Percentiles rank a stretch among this genome's conserved stretches.
Evolutionary conservation across 2,113 vertebrate genomes (phyloP).

Genomic region (Tychaedon coryphoeus): DNA sequence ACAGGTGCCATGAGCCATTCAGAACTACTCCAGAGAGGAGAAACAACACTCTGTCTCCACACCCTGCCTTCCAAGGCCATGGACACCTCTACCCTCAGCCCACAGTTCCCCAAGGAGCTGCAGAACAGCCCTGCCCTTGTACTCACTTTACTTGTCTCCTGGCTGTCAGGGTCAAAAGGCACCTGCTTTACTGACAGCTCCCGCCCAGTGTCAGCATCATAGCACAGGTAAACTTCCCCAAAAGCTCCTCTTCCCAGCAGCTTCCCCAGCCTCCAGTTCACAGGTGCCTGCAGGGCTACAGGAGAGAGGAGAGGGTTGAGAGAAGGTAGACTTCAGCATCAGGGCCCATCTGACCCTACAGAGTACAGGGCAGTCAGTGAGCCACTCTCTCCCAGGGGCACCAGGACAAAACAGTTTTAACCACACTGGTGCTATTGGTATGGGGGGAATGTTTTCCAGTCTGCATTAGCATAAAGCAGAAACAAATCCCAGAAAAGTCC

Average conservation of each 20-base stretch:
- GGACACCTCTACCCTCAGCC: background rate
- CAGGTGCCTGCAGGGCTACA: slow-evolving; percentile 84
- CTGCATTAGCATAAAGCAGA: background rate
- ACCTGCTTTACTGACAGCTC: slow-evolving; percentile 92
- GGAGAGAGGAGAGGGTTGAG: background rate
- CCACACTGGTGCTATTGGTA: background rate
- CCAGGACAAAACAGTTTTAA: background rate
- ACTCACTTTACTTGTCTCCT: slow-evolving; percentile 89
- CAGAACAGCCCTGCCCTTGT: background rate
- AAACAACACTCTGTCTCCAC: background rate
- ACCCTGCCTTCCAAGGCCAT: background rate
- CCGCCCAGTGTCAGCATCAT: slow-evolving; percentile 86
- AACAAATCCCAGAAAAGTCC: background rate
- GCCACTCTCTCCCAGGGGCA: background rate
- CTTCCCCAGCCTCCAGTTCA: slow-evolving; percentile 91
- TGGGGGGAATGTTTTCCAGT: background rate
- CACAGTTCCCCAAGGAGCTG: rapidly evolving
- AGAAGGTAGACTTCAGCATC: background rate
- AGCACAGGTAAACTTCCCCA: slow-evolving; percentile 91
- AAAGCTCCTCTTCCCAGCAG: slow-evolving; percentile 88
- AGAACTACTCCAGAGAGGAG: background rate
- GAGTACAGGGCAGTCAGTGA: background rate
- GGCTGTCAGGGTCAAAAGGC: slow-evolving; percentile 87
- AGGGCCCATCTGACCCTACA: background rate
- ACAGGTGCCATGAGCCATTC: background rate